Conservation (phyloP, 1,140 invertebrate species). For the Anastrepha ludens region DNA sequence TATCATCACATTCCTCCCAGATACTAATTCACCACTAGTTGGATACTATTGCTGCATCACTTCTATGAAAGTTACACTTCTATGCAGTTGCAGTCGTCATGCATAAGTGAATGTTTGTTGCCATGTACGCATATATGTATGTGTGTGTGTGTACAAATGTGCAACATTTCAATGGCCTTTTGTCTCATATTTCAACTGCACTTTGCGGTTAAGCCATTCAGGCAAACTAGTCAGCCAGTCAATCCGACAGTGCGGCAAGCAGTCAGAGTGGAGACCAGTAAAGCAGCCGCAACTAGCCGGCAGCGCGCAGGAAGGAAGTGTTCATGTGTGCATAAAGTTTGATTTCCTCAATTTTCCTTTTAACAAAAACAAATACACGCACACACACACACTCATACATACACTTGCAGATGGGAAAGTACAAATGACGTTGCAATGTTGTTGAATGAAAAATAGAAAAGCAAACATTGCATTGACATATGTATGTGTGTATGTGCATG, state of each 20-base stretch:
- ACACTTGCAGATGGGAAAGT: neutral
- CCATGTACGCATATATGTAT: neutral
- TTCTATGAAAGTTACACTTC: neutral
- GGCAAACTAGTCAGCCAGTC: neutral
- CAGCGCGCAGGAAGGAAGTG: conserved; percentile 34
- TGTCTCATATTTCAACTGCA: conserved; percentile 47
- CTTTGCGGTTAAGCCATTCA: conserved; percentile 31
- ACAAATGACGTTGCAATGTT: conserved; percentile 40
- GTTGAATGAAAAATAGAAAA: neutral
- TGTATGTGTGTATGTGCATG: neutral
- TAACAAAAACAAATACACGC: neutral
- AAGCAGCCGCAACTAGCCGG: neutral
- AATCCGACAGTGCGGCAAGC: neutral
- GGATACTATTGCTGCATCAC: conserved; percentile 13
- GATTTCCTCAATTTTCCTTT: conserved; percentile 48
- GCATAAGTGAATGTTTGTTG: neutral
- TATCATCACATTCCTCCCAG: neutral
- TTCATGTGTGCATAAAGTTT: conserved; percentile 51
- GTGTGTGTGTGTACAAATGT: neutral
- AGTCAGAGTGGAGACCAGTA: neutral
- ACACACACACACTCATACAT: neutral
- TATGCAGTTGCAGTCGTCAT: neutral
- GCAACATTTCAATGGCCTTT: conserved; percentile 47
- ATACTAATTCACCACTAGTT: neutral
- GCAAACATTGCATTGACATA: conserved; percentile 23